Conservation (phyloP, 2,113 vertebrate species). For the Thermophis baileyi region DNA sequence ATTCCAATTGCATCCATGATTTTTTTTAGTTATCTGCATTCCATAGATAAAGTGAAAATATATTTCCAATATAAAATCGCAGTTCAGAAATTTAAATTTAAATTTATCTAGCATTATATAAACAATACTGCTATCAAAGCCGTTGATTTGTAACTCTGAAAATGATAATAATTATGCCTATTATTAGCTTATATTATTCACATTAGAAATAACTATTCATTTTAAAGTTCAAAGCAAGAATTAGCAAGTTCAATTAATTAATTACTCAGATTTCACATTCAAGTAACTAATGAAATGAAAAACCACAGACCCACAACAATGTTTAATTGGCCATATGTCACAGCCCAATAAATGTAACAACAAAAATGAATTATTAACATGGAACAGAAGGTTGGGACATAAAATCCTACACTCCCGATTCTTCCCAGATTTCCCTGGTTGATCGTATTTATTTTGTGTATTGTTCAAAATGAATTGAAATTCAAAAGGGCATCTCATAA, state of each 20-base stretch:
- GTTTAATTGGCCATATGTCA: neutral
- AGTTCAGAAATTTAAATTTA: neutral
- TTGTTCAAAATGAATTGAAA: constrained; percentile 21
- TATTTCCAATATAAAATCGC: neutral
- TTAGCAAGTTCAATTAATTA: neutral
- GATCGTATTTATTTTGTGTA: constrained; percentile 22
- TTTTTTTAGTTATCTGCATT: neutral
- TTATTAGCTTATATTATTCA: neutral
- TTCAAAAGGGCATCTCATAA: constrained; percentile 9
- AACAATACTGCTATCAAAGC: neutral
- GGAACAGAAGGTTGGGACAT: constrained; percentile 11
- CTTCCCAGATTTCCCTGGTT: constrained; percentile 11
- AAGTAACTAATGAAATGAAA: neutral
- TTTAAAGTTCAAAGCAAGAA: neutral
- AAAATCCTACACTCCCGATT: neutral
- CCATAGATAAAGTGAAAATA: neutral
- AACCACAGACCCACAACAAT: neutral
- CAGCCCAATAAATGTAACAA: neutral
- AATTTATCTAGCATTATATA: neutral
- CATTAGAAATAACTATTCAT: constrained; percentile 1
- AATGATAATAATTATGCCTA: neutral
- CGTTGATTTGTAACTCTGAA: neutral
- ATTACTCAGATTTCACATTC: neutral
- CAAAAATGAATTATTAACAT: constrained; percentile 2
- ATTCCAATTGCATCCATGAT: neutral